Evolutionary conservation across 2,797 vertebrate species (phyloP).

Genomic region (Pseudomugil gertrudae): DNA sequence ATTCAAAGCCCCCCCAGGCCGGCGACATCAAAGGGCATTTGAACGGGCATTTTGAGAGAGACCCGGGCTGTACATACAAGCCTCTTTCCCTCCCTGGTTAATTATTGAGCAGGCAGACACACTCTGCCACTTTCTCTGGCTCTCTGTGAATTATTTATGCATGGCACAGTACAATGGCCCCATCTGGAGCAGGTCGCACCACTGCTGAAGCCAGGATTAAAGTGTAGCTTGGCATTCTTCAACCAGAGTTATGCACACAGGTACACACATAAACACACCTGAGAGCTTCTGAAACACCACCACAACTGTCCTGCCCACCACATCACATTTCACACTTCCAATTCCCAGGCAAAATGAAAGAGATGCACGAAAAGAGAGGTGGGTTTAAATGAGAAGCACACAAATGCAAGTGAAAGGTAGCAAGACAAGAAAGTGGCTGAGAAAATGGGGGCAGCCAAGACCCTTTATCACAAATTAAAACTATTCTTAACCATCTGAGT

Average conservation of each 20-base stretch:
- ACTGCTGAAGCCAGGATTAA: constrained; percentile 73
- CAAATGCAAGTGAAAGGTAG: constrained; percentile 23
- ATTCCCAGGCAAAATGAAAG: constrained; percentile 38
- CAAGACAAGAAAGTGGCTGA: neutral
- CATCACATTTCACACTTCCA: constrained; percentile 52
- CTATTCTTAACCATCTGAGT: constrained; percentile 30
- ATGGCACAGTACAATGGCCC: constrained; percentile 80
- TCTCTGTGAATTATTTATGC: constrained; percentile 85
- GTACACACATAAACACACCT: constrained; percentile 5
- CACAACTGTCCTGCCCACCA: constrained; percentile 32
- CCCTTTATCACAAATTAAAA: constrained; percentile 45
- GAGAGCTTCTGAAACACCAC: constrained; percentile 14
- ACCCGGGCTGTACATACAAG: constrained; percentile 77
- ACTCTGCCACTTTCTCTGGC: constrained; percentile 78
- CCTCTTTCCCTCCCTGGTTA: constrained; percentile 75
- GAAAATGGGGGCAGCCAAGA: constrained; percentile 10
- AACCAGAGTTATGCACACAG: constrained; percentile 24
- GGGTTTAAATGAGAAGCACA: constrained; percentile 41
- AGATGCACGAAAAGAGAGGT: constrained; percentile 26
- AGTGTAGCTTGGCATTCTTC: constrained; percentile 64
- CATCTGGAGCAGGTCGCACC: constrained; percentile 78
- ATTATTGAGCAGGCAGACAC: constrained; percentile 84
- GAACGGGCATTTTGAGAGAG: constrained; percentile 76
- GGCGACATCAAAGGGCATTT: constrained; percentile 77
- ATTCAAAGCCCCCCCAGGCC: constrained; percentile 69